Evolutionary conservation across 92 coral and sea anemone species (phyloP), one percentile per base, ranked within the genome.

Genomic region (Porites evermanni): DNA sequence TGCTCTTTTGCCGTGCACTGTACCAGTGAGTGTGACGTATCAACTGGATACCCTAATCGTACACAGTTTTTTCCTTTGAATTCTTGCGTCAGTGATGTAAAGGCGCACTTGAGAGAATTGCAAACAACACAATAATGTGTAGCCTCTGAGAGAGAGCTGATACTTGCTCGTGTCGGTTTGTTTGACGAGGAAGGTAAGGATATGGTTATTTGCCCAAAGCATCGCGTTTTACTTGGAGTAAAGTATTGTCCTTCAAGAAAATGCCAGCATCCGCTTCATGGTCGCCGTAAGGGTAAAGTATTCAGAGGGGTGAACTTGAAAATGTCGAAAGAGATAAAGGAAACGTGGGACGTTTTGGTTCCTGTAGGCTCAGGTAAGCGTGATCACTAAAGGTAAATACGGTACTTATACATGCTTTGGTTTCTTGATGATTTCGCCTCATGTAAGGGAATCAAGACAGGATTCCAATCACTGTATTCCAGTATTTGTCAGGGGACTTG

Each of bases 181-280:
- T 80, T 80, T 68, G 77, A 66, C 59, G 70, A 63, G n/a, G 29
- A 80, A 7, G 77, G 85, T 14, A 23, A 65, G 58, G 85, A 70
- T 17, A 21, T 80, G 20, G 56, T 59, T 21, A 71, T 80, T 66
- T 80, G 85, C 60, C 85, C 85, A 67, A 68, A 32, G 17, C 85
- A 80, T 59, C 72, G 85, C 17, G 85, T 21, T 23, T 21, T 9
- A 38, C 78, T 80, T 47, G 85, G 85, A 12, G 74, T 80, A 21
- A 66, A 58, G 38, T 80, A 26, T 50, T 23, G 78, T 53, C 79
- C 85, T 11, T 63, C 67, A 65, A 68, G 61, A 54, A 54, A 26
- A 26, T 80, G 77, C 78, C 63, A 58, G 50, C 63, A 80, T 66
- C 85, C 77, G 17, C 85, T 80, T 14, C 85, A 80, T 71, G 85